phyloP scores from a whole-genome alignment of 2,888 invertebrate genomes.

The Galerucella nymphaeae region DNA sequence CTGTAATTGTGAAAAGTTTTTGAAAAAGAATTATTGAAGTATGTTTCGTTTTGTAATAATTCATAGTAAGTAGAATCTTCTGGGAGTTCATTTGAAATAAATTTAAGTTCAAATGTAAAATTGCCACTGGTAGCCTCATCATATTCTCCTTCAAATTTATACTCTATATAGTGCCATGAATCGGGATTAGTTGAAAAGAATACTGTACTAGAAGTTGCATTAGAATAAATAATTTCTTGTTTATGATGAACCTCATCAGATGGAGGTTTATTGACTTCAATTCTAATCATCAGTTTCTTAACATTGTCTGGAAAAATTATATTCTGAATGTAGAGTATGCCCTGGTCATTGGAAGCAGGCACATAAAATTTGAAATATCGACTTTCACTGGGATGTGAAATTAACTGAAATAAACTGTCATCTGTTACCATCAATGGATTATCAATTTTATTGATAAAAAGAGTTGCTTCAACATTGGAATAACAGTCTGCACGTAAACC shows the following conservation, averaged over 20 bases:
- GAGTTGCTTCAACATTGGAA: constrained; percentile 61
- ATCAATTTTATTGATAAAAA: constrained; percentile 51
- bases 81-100: constrained; percentile 36
- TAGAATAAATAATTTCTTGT: constrained; percentile 40
- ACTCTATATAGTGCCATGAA: constrained; percentile 71
- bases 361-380: constrained; percentile 59
- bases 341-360: constrained; percentile 54
- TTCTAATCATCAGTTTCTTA: constrained; percentile 60
- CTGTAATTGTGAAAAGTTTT: constrained; percentile 42
- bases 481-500: constrained; percentile 71
- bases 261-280: constrained; percentile 59
- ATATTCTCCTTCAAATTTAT: constrained; percentile 53
- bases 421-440: constrained; percentile 51
- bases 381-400: constrained; percentile 44
- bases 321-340: constrained; percentile 52
- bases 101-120: constrained; percentile 35
- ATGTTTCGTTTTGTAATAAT: constrained; percentile 37
- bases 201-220: constrained; percentile 27
- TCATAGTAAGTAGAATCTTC: constrained; percentile 31
- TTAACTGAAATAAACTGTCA: constrained; percentile 46
- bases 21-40: constrained; percentile 41
- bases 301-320: constrained; percentile 51
- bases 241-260: constrained; percentile 67
- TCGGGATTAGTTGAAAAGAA: constrained; percentile 70
- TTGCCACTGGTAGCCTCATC: constrained; percentile 23